Evolutionary conservation across 2,113 vertebrate species (phyloP).

Genomic region (Rhea pennata): DNA sequence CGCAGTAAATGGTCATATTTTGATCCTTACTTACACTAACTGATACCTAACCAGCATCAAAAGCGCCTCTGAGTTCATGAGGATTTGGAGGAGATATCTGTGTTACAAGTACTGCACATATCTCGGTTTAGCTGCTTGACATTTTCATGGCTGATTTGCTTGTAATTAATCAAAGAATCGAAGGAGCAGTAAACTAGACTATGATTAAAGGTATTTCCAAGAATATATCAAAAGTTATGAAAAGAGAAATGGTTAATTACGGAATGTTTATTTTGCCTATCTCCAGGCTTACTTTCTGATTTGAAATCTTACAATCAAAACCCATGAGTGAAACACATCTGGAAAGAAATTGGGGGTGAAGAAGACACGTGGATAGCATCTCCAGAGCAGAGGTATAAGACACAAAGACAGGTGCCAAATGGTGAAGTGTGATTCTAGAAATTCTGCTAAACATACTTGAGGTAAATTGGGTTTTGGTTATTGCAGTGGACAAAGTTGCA

Average conservation of each 20-base stretch:
- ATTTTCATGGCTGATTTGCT: neutral
- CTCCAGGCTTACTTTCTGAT: neutral
- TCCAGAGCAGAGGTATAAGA: neutral
- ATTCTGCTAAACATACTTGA: neutral
- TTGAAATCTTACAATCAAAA: neutral
- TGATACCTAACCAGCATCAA: neutral
- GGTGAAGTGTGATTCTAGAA: neutral
- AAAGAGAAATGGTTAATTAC: neutral
- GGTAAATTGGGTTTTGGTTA: neutral
- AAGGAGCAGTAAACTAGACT: neutral
- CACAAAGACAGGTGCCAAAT: accelerated
- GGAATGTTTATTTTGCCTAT: neutral
- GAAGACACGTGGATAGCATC: neutral
- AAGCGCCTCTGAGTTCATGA: neutral
- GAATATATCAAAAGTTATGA: neutral
- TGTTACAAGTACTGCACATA: neutral
- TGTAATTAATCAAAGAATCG: constrained; percentile 7
- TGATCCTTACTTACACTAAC: neutral
- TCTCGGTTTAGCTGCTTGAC: neutral
- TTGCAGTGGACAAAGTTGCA: neutral
- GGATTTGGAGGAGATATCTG: neutral
- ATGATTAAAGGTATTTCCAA: neutral
- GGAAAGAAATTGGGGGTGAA: neutral
- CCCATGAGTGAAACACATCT: neutral
- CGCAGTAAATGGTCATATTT: neutral